phyloP scores from a whole-genome alignment of 2,888 invertebrate genomes.

The Diaperis boleti region DNA sequence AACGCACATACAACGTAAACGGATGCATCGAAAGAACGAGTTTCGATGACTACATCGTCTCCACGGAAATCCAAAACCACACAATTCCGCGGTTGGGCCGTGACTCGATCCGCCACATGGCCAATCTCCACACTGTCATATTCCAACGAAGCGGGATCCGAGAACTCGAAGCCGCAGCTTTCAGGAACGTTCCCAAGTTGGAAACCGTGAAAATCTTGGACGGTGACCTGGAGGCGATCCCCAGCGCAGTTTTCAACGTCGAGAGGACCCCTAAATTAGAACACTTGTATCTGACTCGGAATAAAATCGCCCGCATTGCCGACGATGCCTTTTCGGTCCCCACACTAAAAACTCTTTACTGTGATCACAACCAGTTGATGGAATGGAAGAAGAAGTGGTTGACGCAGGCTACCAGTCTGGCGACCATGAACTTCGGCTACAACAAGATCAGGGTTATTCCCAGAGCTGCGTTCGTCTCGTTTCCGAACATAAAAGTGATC shows the following conservation, averaged over 20 bases:
- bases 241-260: slow-evolving; percentile 1
- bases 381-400: slow-evolving; percentile 18
- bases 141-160: slow-evolving; percentile 5
- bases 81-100: slow-evolving; percentile 4
- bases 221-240: neutral
- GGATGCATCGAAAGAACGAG: slow-evolving; percentile 40
- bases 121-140: slow-evolving; percentile 5
- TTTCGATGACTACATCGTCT: slow-evolving; percentile 36
- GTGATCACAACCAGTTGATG: slow-evolving; percentile 15
- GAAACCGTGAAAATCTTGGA: slow-evolving; percentile 2
- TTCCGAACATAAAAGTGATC: slow-evolving; percentile 11
- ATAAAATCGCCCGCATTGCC: slow-evolving; percentile 12
- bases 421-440: slow-evolving; percentile 21
- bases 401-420: slow-evolving; percentile 15
- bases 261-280: slow-evolving; percentile 11
- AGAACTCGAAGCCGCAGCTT: slow-evolving; percentile 20
- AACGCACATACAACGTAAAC: slow-evolving; percentile 17
- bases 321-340: slow-evolving; percentile 13
- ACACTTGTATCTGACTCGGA: slow-evolving; percentile 7
- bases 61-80: slow-evolving; percentile 8
- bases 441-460: slow-evolving; percentile 23
- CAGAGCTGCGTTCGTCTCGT: slow-evolving; percentile 7
- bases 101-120: slow-evolving; percentile 29
- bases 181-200: slow-evolving; percentile 25
- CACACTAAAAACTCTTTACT: slow-evolving; percentile 7